Base-by-base conservation (phyloP, 2,888 invertebrate genomes). In the Drosophila picticornis region DNA sequence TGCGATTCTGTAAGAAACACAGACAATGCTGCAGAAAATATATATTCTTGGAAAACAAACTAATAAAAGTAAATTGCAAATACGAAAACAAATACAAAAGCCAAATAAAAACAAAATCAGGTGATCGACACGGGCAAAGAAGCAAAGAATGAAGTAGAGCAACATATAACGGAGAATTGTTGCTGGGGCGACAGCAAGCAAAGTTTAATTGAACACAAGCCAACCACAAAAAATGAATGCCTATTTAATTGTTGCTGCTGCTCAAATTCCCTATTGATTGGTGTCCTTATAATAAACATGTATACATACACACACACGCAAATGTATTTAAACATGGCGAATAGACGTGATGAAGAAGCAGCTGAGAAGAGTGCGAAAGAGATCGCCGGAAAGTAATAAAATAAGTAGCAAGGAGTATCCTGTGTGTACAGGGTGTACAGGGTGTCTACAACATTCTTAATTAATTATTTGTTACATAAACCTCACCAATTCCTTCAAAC, bases 211-310 rank as follows among this genome's bases (percentile, higher is more conserved):
- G 27, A 46, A 16, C 46, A 16, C 16, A 46, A 46, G 46, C 19
- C 22, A 36, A 36, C 25, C 11, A 31, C 48, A n/a, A 29, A 25
- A 51, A 51, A 51, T 29, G 29, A 11, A 31, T 51, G 51, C 51
- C 51, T 51, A 51, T 51, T 51, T 55, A 27, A 19, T 27, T 53
- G 34, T 25, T 25, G 53, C 13, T 36, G 53, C 19, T 50, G 53
- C 16, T 16, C 16, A 32, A 11, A 19, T 53, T 13, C 19, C 6
- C 10, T n/a, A n/a, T 51, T 51, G 11, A 13, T n/a, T n/a, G 11
- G 6, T 29, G 13, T 46, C 22, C 27, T 46, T 46, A 46, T 2
- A 16, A 9, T 16, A 40, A 4, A n/a, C 38, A 13, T 3, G 25
- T 25, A 11, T 13, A 7, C 46, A 13, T 2, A 13, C 13, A 46